Evolutionary conservation across 2,113 vertebrate species (phyloP), one percentile per base, ranked within the genome.

Genomic region (Noctilio leporinus): DNA sequence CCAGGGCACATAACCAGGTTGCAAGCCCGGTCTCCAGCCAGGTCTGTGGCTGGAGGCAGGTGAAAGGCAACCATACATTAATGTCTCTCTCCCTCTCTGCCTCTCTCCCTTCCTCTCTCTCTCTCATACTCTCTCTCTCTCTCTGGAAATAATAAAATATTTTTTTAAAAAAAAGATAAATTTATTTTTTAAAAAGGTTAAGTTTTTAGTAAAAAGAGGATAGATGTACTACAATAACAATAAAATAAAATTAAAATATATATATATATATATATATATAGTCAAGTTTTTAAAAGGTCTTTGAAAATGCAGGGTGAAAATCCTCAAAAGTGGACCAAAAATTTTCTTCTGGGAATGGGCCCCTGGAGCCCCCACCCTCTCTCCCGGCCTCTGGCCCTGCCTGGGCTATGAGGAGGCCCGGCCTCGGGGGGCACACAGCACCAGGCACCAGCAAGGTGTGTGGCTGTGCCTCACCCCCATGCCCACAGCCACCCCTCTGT

Each of bases 401-500:
- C 76, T 40, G 26, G 53, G 62, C 53, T 76, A 38, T 24, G 22
- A 69, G 84, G 40, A 35, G 83, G 7, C 73, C 69, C 2, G 2
- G 49, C 62, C 93, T 57, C 2, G 0, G 7, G 3, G 8, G 51
- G 51, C 45, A 0, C 38, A n/a, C n/a, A n/a, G n/a, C n/a, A n/a
- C n/a, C n/a, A n/a, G 83, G 64, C 6, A 10, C 28, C 43, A 2
- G 62, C 3, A 3, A 43, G 30, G 20, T 4, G 16, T 8, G 24
- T 12, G 43, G 57, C 26, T 0, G 11, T 0, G 1, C 16, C 40
- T n/a, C n/a, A n/a, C n/a, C n/a, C 30, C 10, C 12, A 8, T 3
- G 11, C 12, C 77, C 86, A 85, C 2, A 85, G 38, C 0, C 0
- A 0, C 0, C 45, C 65, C 38, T 82, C 49, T 95, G 85, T 88